phyloP scores from a whole-genome alignment of 2,113 vertebrate genomes.

The Mola mola region DNA sequence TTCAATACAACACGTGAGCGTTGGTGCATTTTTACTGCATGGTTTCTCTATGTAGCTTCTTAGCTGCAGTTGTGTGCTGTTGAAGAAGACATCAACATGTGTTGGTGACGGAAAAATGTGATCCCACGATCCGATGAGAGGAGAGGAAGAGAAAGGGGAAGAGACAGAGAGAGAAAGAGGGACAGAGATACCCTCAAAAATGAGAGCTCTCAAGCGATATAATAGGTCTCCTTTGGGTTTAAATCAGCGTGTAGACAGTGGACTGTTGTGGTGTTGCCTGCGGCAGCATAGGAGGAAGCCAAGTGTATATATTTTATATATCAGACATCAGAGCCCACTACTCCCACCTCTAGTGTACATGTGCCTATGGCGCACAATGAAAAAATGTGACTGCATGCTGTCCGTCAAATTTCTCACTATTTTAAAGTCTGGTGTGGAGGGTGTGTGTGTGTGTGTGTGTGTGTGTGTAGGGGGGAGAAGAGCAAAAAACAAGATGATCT shows the following conservation, averaged over 20 bases:
- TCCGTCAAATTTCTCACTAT: no score
- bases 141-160: not conserved
- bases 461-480: no score
- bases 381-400: constrained; percentile 43
- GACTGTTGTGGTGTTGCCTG: constrained; percentile 38
- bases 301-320: constrained; percentile 31
- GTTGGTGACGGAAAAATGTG: constrained; percentile 36
- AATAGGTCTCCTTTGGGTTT: constrained; percentile 38
- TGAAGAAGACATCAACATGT: constrained; percentile 35
- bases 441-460: no score
- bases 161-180: constrained; percentile 2
- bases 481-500: no score
- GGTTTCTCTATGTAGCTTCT: constrained; percentile 31
- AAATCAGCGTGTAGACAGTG: constrained; percentile 33
- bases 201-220: constrained; percentile 42
- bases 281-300: constrained; percentile 44
- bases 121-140: constrained; percentile 7
- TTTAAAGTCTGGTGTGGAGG: no score
- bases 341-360: constrained; percentile 60
- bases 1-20: constrained; percentile 34
- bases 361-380: constrained; percentile 51
- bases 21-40: constrained; percentile 23
- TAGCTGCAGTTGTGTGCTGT: constrained; percentile 23
- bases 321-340: constrained; percentile 44
- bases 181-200: constrained; percentile 23